Percentiles rank a stretch among this genome's conserved stretches.
phyloP scores from a whole-genome alignment of 92 coral and sea anemone genomes.

The Ricordea florida region DNA sequence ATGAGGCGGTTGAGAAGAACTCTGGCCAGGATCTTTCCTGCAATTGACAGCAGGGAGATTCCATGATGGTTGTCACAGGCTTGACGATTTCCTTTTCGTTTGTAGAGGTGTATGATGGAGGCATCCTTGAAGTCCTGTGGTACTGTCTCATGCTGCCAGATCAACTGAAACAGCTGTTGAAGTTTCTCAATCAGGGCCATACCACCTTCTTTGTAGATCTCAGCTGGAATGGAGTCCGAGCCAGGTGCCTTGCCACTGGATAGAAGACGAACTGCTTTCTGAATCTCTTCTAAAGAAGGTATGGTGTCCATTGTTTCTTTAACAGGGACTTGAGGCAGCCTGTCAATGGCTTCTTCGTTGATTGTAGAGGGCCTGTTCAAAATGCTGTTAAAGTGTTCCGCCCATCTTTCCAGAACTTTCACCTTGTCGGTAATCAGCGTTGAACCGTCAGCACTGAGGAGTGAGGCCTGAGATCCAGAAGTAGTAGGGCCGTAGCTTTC shows the following conservation, averaged over 20 bases:
- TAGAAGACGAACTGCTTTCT: background rate
- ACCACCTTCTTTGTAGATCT: conserved; percentile 25
- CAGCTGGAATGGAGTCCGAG: conserved; percentile 13
- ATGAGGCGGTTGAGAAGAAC: conserved; percentile 26
- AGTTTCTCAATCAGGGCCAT: background rate
- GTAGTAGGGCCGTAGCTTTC: background rate
- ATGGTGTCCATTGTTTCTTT: background rate
- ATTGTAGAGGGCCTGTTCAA: conserved; percentile 13
- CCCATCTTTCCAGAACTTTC: conserved; percentile 10
- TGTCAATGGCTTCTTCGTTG: conserved; percentile 1
- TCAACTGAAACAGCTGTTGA: background rate
- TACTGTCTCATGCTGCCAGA: background rate
- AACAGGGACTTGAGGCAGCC: conserved; percentile 15
- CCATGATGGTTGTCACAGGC: conserved; percentile 28
- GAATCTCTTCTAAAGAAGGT: background rate
- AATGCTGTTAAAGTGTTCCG: conserved; percentile 22
- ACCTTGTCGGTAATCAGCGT: background rate
- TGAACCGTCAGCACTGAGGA: conserved; percentile 4
- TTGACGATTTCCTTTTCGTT: conserved; percentile 5
- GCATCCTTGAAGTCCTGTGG: conserved; percentile 14
- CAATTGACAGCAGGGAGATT: conserved; percentile 17
- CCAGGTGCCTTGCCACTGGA: conserved; percentile 27
- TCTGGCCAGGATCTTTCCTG: conserved; percentile 47
- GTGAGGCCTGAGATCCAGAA: conserved; percentile 2
- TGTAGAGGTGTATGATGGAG: conserved; percentile 27